Evolutionary conservation across 2,888 invertebrate species (phyloP).

Genomic region (Cactoblastis cactorum): DNA sequence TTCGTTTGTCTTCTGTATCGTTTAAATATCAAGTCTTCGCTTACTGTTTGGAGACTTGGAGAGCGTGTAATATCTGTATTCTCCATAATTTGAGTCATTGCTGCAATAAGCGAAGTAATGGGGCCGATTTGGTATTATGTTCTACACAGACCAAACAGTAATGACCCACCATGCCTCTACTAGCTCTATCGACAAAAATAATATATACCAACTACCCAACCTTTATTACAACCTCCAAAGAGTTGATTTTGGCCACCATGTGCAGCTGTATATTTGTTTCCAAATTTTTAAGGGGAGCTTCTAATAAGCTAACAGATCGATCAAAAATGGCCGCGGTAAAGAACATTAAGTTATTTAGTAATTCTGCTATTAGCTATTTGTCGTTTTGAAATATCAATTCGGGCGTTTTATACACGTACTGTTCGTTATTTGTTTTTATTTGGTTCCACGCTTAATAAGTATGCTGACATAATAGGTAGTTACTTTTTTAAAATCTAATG

Average conservation of each 20-base stretch:
- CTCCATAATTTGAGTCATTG: constrained; percentile 35
- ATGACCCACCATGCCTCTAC: constrained; percentile 34
- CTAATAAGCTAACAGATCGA: constrained; percentile 33
- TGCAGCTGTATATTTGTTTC: constrained; percentile 16
- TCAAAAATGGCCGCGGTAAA: constrained; percentile 30
- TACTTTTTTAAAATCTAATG: no score
- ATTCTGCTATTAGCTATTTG: constrained; percentile 60
- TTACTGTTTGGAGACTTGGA: no score
- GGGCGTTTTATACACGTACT: constrained; percentile 16
- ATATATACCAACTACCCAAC: not conserved
- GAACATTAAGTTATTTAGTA: constrained; percentile 67
- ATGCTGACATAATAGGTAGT: no score
- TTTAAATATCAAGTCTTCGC: no score
- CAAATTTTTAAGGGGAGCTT: constrained; percentile 28
- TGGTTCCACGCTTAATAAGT: not conserved
- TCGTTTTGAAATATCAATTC: constrained; percentile 62
- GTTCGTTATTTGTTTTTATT: not conserved
- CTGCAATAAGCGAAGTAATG: constrained; percentile 58
- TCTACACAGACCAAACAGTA: constrained; percentile 40
- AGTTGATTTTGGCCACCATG: constrained; percentile 16
- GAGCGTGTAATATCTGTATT: not conserved
- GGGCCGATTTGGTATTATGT: constrained; percentile 46
- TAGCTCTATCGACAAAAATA: constrained; percentile 26
- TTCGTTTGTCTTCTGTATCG: no score
- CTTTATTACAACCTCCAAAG: not conserved